phyloP scores from a whole-genome alignment of 2,113 vertebrate genomes.

The Nerophis ophidion region DNA sequence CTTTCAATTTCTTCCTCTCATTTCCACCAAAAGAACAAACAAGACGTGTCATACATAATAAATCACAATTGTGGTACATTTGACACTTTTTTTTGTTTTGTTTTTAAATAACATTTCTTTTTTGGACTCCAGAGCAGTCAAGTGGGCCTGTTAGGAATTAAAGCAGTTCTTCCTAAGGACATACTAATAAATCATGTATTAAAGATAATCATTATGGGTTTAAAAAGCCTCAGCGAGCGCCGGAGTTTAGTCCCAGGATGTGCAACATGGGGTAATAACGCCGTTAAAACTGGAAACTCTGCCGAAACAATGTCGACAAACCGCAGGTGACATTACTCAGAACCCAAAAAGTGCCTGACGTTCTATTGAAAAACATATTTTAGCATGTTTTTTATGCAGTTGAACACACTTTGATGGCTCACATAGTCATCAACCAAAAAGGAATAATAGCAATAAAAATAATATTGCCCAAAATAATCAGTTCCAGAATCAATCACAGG shows the following conservation, averaged over 20 bases:
- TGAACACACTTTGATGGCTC: too few relatives aligned
- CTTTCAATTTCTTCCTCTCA: slow-evolving; percentile 51
- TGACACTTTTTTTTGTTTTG: slow-evolving; percentile 10
- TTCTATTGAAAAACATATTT: too few relatives aligned
- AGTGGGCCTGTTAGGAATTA: slow-evolving; percentile 54
- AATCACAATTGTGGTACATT: slow-evolving; percentile 45
- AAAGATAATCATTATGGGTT: slow-evolving; percentile 73
- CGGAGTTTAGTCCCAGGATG: slow-evolving; percentile 59
- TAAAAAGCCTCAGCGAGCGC: slow-evolving; percentile 64
- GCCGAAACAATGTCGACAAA: slow-evolving; percentile 18
- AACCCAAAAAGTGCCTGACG: neutral
- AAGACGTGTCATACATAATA: slow-evolving; percentile 47
- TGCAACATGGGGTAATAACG: slow-evolving; percentile 67
- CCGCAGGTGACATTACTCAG: neutral
- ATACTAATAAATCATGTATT: slow-evolving; percentile 73
- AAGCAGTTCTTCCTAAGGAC: slow-evolving; percentile 65
- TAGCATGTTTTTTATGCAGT: too few relatives aligned
- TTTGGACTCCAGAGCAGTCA: slow-evolving; percentile 45
- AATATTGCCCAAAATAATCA: too few relatives aligned
- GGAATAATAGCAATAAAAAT: too few relatives aligned
- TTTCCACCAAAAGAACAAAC: slow-evolving; percentile 51
- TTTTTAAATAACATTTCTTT: slow-evolving; percentile 34
- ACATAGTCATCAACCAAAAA: too few relatives aligned
- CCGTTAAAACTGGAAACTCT: slow-evolving; percentile 64
- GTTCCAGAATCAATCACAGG: too few relatives aligned